Evolutionary conservation across 2,888 invertebrate genomes (phyloP), one percentile per base, ranked within the genome.

Genomic region (Plebejus melissa): DNA sequence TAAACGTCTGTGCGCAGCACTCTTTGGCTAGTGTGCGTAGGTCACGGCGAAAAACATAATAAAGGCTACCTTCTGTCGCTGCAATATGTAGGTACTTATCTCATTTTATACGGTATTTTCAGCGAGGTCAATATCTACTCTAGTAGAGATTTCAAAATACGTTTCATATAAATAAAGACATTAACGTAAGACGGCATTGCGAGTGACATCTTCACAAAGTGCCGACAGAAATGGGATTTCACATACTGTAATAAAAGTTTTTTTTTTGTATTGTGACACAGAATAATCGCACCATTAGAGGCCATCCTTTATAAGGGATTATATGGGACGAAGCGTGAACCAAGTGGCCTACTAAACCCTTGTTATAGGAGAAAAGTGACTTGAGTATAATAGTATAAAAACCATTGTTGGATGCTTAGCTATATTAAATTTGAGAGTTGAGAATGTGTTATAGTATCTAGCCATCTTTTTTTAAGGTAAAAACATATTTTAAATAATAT

Each of bases 221-320:
- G 65, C 65, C 65, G 65, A 22, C 41, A 22, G 50, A 50, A 72
- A 72, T 50, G 28, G 50, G 72, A 46, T 72, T 71, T 72, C 72
- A 71, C 71, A 38, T 71, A 46, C 28, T 46, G 50, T 50, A 50
- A 54, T 72, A 50, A 72, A 72, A 50, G 54, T 72, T 54, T 72
- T 72, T 72, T 72, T 50, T 72, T 11, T 72, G 72, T 50, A 72
- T 72, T 72, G 72, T 72, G 50, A 50, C 50, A 50, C 50, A 32
- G 72, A 54, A 72, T 72, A 72, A 72, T 72, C 50, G 32, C 50
- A 16, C 72, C 50, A 72, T 72, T 72, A 72, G 28, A 54, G 50
- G 28, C 54, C 16, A 46, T 71, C 50, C 72, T 72, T 72, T 72
- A 50, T 72, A 50, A 32, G 50, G 72, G 72, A 72, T 72, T 72